Percentiles rank a stretch among this genome's conserved stretches.
Conservation (phyloP, 1,140 invertebrate genomes). For the Aphelinus atriplicis region DNA sequence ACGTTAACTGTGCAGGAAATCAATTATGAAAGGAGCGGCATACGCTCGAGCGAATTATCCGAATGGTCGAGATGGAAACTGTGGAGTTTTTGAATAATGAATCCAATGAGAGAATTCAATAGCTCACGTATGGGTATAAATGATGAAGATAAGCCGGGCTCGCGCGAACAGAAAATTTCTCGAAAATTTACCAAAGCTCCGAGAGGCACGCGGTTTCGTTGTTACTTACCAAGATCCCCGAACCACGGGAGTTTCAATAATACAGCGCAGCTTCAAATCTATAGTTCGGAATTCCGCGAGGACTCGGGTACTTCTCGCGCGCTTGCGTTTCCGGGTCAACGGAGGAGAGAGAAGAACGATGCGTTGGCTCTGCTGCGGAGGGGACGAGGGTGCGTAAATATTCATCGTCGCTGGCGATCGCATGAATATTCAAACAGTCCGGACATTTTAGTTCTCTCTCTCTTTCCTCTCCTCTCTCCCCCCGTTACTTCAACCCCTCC, state of each 20-base stretch:
- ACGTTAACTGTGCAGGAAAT: too few relatives aligned
- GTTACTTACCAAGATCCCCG: too few relatives aligned
- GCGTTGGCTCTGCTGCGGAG: not conserved
- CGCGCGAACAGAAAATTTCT: too few relatives aligned
- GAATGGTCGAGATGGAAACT: too few relatives aligned
- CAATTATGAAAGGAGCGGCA: too few relatives aligned
- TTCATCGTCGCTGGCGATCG: constrained; percentile 27
- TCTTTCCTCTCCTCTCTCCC: not conserved
- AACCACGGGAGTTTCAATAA: not conserved
- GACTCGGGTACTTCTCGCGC: not conserved
- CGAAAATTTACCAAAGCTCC: too few relatives aligned
- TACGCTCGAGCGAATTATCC: too few relatives aligned
- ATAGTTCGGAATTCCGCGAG: constrained; percentile 1
- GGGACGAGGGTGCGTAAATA: constrained; percentile 24
- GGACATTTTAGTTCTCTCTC: not conserved
- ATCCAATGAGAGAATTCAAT: too few relatives aligned
- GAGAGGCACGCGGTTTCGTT: too few relatives aligned
- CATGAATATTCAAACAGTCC: constrained; percentile 34
- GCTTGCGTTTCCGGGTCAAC: constrained; percentile 22
- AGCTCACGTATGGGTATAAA: too few relatives aligned
- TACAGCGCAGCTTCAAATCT: not conserved
- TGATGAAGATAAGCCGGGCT: too few relatives aligned
- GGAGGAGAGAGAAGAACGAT: constrained; percentile 1
- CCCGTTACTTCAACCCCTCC: not conserved
- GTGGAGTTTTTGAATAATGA: too few relatives aligned